These are phyloP conservation scores for Silurus glanis DNA, from an alignment of 2,113 vertebrate species.

Conservation along the genomic window DNA sequence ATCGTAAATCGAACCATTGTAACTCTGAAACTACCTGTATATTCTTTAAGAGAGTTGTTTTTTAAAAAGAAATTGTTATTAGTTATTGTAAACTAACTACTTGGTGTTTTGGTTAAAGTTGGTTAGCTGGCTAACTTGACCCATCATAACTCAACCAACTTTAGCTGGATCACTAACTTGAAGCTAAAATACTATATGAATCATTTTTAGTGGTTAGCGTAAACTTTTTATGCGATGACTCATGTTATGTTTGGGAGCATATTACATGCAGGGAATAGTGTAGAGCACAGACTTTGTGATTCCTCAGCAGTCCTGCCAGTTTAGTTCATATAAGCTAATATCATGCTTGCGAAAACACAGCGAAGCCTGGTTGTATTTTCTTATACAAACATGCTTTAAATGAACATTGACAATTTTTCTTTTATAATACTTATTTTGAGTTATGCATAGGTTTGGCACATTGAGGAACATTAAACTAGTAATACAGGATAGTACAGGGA, in stretches of 20 bases:
- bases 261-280: too few species aligned
- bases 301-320: background rate
- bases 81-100: background rate
- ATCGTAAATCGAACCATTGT: too few species aligned
- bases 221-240: background rate
- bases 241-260: background rate
- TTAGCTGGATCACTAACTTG: background rate
- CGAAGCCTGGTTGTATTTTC: background rate
- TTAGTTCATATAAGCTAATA: too few species aligned
- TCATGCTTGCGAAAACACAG: too few species aligned
- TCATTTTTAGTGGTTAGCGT: background rate
- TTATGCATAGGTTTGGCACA: too few species aligned
- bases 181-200: background rate
- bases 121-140: background rate
- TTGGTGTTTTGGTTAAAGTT: background rate
- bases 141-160: background rate
- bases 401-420: background rate
- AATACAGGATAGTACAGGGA: background rate
- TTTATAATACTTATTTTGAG: too few species aligned
- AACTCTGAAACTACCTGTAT: too few species aligned
- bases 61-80: background rate
- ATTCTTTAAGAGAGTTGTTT: background rate
- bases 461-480: background rate
- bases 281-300: background rate
- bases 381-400: background rate